phyloP scores from a whole-genome alignment of 1,140 invertebrate species.

The Acromyrmex heyeri region DNA sequence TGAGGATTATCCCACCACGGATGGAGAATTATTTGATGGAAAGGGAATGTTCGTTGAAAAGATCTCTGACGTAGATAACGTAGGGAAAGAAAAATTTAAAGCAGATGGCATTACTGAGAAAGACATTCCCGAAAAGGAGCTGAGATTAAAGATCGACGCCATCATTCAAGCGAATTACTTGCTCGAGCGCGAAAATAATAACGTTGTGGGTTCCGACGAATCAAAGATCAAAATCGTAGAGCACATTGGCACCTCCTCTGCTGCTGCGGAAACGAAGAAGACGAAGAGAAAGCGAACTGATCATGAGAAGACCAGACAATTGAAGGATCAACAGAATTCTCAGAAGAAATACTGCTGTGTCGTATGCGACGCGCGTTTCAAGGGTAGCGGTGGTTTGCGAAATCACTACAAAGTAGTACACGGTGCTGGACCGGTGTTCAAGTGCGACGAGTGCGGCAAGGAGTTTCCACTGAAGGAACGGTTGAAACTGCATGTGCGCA shows the following conservation, averaged over 20 bases:
- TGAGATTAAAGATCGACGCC: slow-evolving; percentile 78
- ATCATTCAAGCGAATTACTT: slow-evolving; percentile 82
- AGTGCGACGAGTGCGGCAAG: slow-evolving; percentile 91
- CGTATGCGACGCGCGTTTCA: slow-evolving; percentile 91
- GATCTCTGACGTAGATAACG: not conserved
- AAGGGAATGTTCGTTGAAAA: slow-evolving; percentile 19
- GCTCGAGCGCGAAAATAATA: slow-evolving; percentile 82
- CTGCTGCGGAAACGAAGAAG: not conserved
- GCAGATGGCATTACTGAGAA: slow-evolving; percentile 25
- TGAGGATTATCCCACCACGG: slow-evolving; percentile 23
- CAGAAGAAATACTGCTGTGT: slow-evolving; percentile 89
- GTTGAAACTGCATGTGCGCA: slow-evolving; percentile 92
- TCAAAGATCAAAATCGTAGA: not conserved
- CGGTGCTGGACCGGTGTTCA: slow-evolving; percentile 87
- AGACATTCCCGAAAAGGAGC: slow-evolving; percentile 70
- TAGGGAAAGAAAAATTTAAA: slow-evolving; percentile 21
- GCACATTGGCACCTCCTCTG: slow-evolving; percentile 50
- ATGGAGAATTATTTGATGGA: slow-evolving; percentile 22
- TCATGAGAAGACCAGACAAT: not conserved
- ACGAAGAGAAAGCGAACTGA: slow-evolving; percentile 5
- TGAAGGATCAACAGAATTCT: slow-evolving; percentile 39
- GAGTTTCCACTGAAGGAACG: slow-evolving; percentile 92
- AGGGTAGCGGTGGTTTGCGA: slow-evolving; percentile 90
- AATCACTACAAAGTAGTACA: slow-evolving; percentile 89
- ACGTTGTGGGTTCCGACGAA: slow-evolving; percentile 58